Evolutionary conservation across 2,888 invertebrate genomes (phyloP), one percentile per base, ranked within the genome.

Genomic region (Gryllus longicercus): DNA sequence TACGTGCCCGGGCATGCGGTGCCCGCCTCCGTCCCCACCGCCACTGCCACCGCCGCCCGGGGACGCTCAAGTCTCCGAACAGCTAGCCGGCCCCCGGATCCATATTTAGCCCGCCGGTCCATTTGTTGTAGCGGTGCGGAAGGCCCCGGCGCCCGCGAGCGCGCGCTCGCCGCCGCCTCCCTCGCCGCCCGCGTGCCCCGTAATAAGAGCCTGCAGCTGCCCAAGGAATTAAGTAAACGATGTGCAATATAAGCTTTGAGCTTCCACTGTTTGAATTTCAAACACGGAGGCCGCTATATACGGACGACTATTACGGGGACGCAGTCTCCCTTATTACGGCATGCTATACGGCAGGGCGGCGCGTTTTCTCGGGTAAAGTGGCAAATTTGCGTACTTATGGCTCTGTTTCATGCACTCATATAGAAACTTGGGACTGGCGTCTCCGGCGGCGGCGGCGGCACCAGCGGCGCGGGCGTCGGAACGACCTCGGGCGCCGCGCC

Each of bases 201-300:
- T 77, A 77, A 77, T 77, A 77, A 77, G 77, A 49, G 77, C 50
- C 50, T 77, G 18, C 77, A 77, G 25, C 76, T 21, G 76, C 76
- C 76, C 76, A 76, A 76, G 77, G 77, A 77, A 77, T 77, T 77
- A 77, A 77, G 77, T 77, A 77, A 77, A 77, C 77, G 38, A 77
- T 77, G 77, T 77, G 77, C 77, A 77, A 77, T 77, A 77, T 77
- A 77, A 77, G 77, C 77, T 77, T 77, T 77, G 77, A 77, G 77
- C 77, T 38, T 16, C 77, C 77, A 77, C 77, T 23, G 77, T 77
- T 77, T 77, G 77, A 77, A 77, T 77, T 77, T 49, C 77, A 50
- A 49, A n/a, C 77, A 49, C 38, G 77, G 77, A 16, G 63, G 63
- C 63, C 63, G 63, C 63, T 63, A 63, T 63, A 63, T 63, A 18